phyloP scores from a whole-genome alignment of 2,888 invertebrate species.

The Microplitis deprimator region DNA sequence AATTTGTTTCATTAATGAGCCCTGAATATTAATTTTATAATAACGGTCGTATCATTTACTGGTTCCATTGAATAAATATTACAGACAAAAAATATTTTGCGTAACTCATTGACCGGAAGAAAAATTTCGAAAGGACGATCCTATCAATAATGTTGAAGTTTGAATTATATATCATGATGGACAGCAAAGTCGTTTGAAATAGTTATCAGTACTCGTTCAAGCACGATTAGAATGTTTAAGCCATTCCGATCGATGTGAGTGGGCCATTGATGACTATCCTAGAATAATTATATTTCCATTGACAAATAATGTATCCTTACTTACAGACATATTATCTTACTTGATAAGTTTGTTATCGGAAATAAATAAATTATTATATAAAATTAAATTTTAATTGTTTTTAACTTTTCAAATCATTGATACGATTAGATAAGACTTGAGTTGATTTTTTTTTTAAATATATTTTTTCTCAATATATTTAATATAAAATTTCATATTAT shows the following conservation, averaged over 20 bases:
- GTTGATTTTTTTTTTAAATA: no score
- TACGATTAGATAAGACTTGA: no score
- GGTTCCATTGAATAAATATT: background rate
- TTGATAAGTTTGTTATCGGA: no score
- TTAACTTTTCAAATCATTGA: no score
- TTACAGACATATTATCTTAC: background rate
- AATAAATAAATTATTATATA: no score
- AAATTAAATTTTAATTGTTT: no score
- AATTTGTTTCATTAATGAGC: background rate
- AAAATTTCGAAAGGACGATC: background rate
- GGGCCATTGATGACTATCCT: background rate
- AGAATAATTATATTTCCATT: background rate
- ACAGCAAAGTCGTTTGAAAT: background rate
- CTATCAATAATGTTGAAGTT: background rate
- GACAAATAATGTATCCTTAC: background rate
- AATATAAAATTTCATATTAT: no score
- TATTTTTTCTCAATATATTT: no score
- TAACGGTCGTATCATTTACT: background rate
- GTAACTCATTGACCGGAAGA: background rate
- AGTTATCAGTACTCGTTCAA: background rate
- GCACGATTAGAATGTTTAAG: background rate
- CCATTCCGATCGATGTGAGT: background rate
- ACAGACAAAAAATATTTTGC: background rate
- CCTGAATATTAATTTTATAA: background rate
- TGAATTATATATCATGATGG: background rate